Conservation (phyloP, 2,888 invertebrate species). For the Aphidoletes aphidimyza region DNA sequence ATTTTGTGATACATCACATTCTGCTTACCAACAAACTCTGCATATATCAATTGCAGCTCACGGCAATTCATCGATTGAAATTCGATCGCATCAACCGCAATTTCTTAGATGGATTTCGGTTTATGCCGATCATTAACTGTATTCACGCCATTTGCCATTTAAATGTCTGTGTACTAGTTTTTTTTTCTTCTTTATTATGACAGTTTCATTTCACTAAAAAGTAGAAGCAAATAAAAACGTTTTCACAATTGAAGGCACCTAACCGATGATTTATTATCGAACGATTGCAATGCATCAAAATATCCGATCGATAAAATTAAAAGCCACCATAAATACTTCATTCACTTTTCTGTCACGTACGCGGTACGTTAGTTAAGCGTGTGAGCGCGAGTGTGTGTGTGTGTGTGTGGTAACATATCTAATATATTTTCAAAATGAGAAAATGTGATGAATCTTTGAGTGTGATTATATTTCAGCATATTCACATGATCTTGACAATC, state of each 20-base stretch:
- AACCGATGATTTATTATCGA: neutral
- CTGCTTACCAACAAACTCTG: neutral
- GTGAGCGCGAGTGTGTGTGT: no score
- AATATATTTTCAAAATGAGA: neutral
- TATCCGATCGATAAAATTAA: neutral
- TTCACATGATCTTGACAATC: neutral
- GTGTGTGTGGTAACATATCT: no score
- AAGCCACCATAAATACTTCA: neutral
- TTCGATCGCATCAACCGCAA: neutral
- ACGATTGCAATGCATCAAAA: neutral
- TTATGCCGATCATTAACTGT: neutral
- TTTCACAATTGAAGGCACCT: constrained; percentile 15
- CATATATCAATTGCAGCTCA: constrained; percentile 24
- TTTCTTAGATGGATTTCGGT: neutral
- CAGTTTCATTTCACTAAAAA: neutral
- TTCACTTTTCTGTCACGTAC: neutral
- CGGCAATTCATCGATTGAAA: neutral
- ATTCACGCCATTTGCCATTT: neutral
- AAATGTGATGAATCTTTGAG: neutral
- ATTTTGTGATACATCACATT: neutral
- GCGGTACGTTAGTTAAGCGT: neutral
- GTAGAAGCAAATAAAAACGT: constrained; percentile 13
- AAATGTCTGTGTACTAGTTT: neutral
- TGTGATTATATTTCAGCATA: neutral
- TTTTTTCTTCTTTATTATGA: neutral